Evolutionary conservation across 1,140 invertebrate genomes (phyloP).

Genomic region (Conus ventricosus): DNA sequence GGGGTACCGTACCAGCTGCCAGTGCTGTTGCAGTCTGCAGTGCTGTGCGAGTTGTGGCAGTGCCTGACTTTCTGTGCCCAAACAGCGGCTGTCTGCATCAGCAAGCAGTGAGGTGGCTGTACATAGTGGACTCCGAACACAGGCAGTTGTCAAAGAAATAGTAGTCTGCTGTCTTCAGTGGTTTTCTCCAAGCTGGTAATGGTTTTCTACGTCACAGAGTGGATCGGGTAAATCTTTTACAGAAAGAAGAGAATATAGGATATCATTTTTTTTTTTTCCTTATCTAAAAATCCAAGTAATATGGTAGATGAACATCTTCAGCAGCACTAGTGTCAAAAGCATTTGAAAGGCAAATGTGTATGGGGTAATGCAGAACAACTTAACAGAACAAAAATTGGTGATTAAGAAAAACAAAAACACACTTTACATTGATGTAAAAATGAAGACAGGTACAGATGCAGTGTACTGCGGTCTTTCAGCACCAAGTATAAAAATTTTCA

Average conservation of each 20-base stretch:
- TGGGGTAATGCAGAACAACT: too few relatives aligned
- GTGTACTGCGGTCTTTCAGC: too few relatives aligned
- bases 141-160: not conserved
- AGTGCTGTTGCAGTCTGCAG: slow-evolving; percentile 48
- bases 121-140: not conserved
- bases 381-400: too few relatives aligned
- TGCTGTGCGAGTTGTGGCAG: slow-evolving; percentile 41
- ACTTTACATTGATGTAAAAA: too few relatives aligned
- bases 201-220: not conserved
- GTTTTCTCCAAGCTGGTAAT: not conserved
- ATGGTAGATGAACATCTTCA: too few relatives aligned
- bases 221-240: not conserved
- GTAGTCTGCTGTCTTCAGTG: not conserved
- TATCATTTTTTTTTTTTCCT: too few relatives aligned
- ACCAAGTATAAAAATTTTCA: too few relatives aligned
- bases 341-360: too few relatives aligned
- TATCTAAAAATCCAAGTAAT: too few relatives aligned
- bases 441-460: too few relatives aligned
- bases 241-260: not conserved
- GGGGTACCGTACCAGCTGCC: slow-evolving; percentile 30
- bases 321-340: too few relatives aligned
- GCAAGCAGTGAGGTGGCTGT: not conserved
- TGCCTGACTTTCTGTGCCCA: slow-evolving; percentile 26
- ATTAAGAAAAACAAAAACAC: too few relatives aligned
- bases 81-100: not conserved